These are phyloP conservation scores for Phortica okadai DNA, from an alignment of 2,888 invertebrate species.

Conservation along the genomic window DNA sequence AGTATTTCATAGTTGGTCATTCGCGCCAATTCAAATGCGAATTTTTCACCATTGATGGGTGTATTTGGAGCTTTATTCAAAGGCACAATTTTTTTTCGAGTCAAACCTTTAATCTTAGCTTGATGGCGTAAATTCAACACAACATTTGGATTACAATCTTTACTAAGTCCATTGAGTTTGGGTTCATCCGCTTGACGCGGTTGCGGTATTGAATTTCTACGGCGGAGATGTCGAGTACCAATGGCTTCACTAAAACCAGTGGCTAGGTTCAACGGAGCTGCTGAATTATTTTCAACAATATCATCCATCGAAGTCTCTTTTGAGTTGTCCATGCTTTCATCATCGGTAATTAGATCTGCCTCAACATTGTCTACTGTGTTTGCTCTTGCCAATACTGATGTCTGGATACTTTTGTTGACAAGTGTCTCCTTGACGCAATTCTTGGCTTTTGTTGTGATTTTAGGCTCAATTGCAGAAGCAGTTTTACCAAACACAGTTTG, in stretches of 20 bases:
- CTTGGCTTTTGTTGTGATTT: conserved; percentile 39
- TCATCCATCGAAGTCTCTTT: conserved; percentile 15
- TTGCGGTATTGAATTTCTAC: no score
- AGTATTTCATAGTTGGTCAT: conserved; percentile 71
- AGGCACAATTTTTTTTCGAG: conserved; percentile 27
- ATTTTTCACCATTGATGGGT: conserved; percentile 69
- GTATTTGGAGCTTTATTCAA: conserved; percentile 62
- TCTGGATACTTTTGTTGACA: conserved; percentile 43
- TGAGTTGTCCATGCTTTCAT: conserved; percentile 49
- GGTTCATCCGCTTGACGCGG: not conserved
- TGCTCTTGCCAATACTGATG: conserved; percentile 21
- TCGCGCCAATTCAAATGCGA: conserved; percentile 63
- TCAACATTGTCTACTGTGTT: conserved; percentile 5
- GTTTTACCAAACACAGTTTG: not conserved
- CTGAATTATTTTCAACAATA: not conserved
- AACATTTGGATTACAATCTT: no score
- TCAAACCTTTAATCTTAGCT: not conserved
- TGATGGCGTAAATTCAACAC: conserved; percentile 51
- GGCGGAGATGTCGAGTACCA: no score
- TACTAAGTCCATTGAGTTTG: no score
- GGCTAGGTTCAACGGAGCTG: conserved; percentile 52
- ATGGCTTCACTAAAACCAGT: conserved; percentile 38
- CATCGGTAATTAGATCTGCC: conserved; percentile 55
- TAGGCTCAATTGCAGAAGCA: not conserved
- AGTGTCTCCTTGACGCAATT: not conserved